phyloP scores from a whole-genome alignment of 92 coral and sea anemone genomes.

The Epizoanthus fatuus region DNA sequence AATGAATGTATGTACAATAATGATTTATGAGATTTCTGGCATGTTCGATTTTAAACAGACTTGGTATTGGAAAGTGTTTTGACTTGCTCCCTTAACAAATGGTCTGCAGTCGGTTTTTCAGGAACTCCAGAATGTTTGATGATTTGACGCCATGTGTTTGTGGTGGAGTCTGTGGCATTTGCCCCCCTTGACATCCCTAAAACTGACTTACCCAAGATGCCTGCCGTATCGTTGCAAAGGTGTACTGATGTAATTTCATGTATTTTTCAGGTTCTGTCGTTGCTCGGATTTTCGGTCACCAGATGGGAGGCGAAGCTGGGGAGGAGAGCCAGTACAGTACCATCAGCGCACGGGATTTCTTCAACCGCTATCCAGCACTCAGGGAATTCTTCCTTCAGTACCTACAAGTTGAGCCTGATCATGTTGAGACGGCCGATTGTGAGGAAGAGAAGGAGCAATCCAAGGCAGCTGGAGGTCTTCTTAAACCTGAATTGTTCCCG shows the following conservation, averaged over 20 bases:
- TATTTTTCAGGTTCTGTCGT: constrained; percentile 74
- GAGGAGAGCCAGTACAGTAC: constrained; percentile 73
- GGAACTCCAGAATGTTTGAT: too few relatives aligned
- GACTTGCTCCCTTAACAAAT: too few relatives aligned
- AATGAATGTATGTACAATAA: too few relatives aligned
- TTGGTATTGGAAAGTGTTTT: too few relatives aligned
- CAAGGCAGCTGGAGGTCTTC: background rate
- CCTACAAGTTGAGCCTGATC: constrained; percentile 28
- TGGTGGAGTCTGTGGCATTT: too few relatives aligned
- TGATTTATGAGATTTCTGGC: too few relatives aligned
- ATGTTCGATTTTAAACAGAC: too few relatives aligned
- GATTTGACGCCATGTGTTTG: too few relatives aligned
- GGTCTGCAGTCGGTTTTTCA: too few relatives aligned
- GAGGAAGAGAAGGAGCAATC: background rate
- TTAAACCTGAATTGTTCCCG: constrained; percentile 81
- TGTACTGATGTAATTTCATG: background rate
- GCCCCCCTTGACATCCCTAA: too few relatives aligned
- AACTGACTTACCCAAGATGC: too few relatives aligned
- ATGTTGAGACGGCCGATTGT: background rate
- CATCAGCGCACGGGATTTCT: constrained; percentile 75
- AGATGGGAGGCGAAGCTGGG: constrained; percentile 59
- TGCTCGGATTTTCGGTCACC: constrained; percentile 79
- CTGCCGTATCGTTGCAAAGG: too few relatives aligned
- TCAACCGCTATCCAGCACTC: constrained; percentile 74
- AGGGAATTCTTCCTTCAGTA: constrained; percentile 72